A percentile compares a stretch with the other conserved stretches of the same genome.
These are phyloP conservation scores for Sebastes taczanowskii DNA, from an alignment of 2,797 vertebrate genomes.

Conservation along the genomic window DNA sequence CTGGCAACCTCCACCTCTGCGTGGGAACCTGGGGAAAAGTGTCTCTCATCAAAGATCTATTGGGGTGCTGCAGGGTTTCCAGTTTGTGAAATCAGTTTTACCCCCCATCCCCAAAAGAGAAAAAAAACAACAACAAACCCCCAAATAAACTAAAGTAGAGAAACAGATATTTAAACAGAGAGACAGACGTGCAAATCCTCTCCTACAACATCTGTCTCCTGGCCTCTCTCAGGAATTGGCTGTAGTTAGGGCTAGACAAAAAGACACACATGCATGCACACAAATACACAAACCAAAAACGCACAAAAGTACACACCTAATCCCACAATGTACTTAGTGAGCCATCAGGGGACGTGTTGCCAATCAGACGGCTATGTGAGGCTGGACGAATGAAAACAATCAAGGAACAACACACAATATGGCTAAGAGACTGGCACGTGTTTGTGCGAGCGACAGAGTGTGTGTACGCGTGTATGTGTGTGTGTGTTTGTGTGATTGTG, in stretches of 20 bases:
- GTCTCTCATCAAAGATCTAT: constrained; percentile 63
- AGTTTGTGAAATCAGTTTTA: constrained; percentile 57
- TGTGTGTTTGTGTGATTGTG: constrained; percentile 32
- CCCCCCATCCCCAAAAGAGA: constrained; percentile 13
- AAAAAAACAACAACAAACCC: background rate
- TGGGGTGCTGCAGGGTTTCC: constrained; percentile 54
- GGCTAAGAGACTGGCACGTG: constrained; percentile 41
- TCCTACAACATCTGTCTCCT: constrained; percentile 75
- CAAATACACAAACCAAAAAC: constrained; percentile 41
- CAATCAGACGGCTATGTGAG: constrained; percentile 76
- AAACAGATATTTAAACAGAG: constrained; percentile 62
- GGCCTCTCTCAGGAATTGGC: constrained; percentile 72
- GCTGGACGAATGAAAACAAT: constrained; percentile 76
- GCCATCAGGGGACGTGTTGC: constrained; percentile 72
- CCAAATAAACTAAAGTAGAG: constrained; percentile 58
- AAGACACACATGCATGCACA: constrained; percentile 44
- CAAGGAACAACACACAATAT: constrained; percentile 69
- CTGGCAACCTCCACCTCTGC: constrained; percentile 60
- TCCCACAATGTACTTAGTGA: constrained; percentile 73
- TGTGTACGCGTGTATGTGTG: constrained; percentile 15
- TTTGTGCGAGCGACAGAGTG: constrained; percentile 17
- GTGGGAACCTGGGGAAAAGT: constrained; percentile 63
- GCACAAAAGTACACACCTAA: constrained; percentile 68
- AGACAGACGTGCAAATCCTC: constrained; percentile 64
- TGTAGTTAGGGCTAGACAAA: constrained; percentile 55